Conservation (phyloP, 2,797 vertebrate genomes). For the Apodemus agrarius region DNA sequence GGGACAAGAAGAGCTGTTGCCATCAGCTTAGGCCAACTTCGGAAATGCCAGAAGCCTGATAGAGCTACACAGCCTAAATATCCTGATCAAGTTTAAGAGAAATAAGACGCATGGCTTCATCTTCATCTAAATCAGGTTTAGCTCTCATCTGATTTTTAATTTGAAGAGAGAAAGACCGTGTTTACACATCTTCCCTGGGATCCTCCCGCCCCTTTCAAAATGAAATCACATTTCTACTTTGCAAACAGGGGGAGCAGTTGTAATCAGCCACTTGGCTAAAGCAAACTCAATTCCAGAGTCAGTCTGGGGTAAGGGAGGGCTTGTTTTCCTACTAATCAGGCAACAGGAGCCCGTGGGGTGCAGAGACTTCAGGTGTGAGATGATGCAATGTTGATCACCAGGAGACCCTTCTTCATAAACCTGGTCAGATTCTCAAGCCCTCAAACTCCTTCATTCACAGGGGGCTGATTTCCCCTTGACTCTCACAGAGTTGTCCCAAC, state of each 20-base stretch:
- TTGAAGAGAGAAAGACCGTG: not conserved
- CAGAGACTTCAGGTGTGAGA: constrained; percentile 7
- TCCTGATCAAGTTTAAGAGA: not conserved
- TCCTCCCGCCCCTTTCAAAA: not conserved
- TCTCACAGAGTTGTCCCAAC: constrained; percentile 43
- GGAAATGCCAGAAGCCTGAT: not conserved
- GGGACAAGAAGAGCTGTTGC: not conserved
- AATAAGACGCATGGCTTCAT: not conserved
- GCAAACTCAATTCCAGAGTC: constrained; percentile 26
- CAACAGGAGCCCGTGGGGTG: not conserved
- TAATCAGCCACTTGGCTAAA: constrained; percentile 21
- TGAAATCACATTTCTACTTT: constrained; percentile 3
- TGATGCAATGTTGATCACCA: constrained; percentile 57
- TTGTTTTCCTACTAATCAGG: constrained; percentile 47
- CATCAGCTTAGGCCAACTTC: not conserved
- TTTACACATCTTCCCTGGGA: not conserved
- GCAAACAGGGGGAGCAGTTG: not conserved
- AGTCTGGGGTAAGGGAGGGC: constrained; percentile 7
- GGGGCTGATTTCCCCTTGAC: constrained; percentile 57
- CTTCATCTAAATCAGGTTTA: not conserved
- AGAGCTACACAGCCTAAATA: not conserved
- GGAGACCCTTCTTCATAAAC: not conserved
- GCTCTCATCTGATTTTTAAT: not conserved
- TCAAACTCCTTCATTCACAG: constrained; percentile 38
- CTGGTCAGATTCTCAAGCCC: constrained; percentile 25